Conservation (phyloP, 2,797 vertebrate genomes). For the Scarus forsteni region DNA sequence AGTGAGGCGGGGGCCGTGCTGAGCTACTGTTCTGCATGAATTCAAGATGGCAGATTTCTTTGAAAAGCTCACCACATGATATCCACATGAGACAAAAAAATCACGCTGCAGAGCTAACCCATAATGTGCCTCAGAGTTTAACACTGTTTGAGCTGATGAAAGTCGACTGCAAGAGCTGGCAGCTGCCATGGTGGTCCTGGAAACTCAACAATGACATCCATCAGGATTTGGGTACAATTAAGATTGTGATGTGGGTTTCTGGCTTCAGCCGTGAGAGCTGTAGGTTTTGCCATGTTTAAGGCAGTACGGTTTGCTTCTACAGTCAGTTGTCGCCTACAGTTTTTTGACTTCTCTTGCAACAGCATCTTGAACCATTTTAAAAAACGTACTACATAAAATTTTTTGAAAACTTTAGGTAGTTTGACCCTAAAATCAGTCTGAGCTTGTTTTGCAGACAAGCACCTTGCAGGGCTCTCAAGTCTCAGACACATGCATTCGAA, state of each 20-base stretch:
- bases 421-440: no score
- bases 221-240: slow-evolving; percentile 55
- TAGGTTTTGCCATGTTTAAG: slow-evolving; percentile 26
- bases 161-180: slow-evolving; percentile 62
- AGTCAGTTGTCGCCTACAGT: slow-evolving; percentile 31
- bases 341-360: not conserved
- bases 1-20: not conserved
- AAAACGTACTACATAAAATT: no score
- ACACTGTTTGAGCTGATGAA: slow-evolving; percentile 58
- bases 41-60: slow-evolving; percentile 62
- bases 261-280: slow-evolving; percentile 37
- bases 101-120: slow-evolving; percentile 45
- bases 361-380: not conserved
- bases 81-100: slow-evolving; percentile 67
- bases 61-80: slow-evolving; percentile 72
- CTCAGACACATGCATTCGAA: no score
- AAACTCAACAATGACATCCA: slow-evolving; percentile 58
- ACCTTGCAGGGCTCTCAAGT: no score
- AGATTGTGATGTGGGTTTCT: slow-evolving; percentile 53
- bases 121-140: slow-evolving; percentile 64
- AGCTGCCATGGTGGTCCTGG: slow-evolving; percentile 69
- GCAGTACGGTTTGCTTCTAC: slow-evolving; percentile 19
- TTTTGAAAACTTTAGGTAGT: no score
- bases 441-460: no score
- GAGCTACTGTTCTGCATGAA: slow-evolving; percentile 47